These are phyloP conservation scores for Mythimna ferrago DNA, from an alignment of 2,888 invertebrate genomes.

Conservation along the genomic window DNA sequence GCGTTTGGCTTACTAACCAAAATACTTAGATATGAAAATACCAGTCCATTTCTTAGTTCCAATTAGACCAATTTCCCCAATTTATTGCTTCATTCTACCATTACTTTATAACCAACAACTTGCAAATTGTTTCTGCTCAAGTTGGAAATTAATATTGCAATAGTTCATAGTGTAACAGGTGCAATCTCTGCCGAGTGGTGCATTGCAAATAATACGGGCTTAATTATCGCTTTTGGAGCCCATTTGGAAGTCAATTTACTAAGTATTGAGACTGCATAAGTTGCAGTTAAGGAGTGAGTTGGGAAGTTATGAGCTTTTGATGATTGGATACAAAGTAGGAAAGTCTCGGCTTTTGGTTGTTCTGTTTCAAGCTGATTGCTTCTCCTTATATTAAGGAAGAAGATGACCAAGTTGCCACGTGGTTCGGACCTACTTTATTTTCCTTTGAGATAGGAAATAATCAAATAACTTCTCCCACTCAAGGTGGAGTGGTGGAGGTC, in stretches of 20 bases:
- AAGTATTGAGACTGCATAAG: conserved; percentile 34
- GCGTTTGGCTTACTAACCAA: not conserved
- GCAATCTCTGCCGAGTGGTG: conserved; percentile 31
- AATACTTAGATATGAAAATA: not conserved
- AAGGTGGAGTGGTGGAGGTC: too few relatives aligned
- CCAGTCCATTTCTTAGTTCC: not conserved
- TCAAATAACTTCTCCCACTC: too few relatives aligned
- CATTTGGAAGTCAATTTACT: conserved; percentile 36
- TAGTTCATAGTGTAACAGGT: conserved; percentile 54
- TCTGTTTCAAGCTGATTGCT: too few relatives aligned
- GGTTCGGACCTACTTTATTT: too few relatives aligned
- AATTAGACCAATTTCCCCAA: conserved; percentile 31
- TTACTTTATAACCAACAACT: conserved; percentile 21
- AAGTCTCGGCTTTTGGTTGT: too few relatives aligned
- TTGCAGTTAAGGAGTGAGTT: conserved; percentile 1
- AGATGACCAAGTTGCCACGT: too few relatives aligned
- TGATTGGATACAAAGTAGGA: not conserved
- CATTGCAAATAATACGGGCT: conserved; percentile 44
- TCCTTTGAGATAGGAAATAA: too few relatives aligned
- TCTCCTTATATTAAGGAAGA: too few relatives aligned
- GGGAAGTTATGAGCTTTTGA: conserved; percentile 10
- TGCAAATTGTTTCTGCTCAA: conserved; percentile 31
- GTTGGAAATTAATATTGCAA: conserved; percentile 45
- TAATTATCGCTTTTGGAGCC: conserved; percentile 42
- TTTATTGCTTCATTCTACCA: conserved; percentile 18